phyloP scores from a whole-genome alignment of 2,797 vertebrate genomes.

The Propithecus perrieri region DNA sequence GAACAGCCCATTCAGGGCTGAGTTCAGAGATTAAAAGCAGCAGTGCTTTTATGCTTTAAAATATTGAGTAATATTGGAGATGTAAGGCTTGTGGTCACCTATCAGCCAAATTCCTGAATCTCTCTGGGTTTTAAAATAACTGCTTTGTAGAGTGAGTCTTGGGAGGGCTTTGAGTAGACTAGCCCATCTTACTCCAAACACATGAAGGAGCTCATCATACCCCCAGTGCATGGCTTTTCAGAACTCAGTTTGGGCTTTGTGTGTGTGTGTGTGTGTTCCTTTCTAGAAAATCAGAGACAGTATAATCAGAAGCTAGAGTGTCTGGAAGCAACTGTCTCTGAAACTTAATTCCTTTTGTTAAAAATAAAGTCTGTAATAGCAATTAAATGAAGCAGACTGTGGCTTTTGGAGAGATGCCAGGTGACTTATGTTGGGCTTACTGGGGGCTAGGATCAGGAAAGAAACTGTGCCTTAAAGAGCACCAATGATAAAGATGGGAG shows the following conservation, averaged over 20 bases:
- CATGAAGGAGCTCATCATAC: neutral
- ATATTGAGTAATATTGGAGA: conserved; percentile 15
- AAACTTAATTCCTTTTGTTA: conserved; percentile 73
- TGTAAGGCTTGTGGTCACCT: neutral
- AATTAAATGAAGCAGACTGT: conserved; percentile 66
- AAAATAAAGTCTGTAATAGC: conserved; percentile 73
- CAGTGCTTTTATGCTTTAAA: neutral
- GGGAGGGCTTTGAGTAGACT: neutral
- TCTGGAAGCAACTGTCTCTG: conserved; percentile 49
- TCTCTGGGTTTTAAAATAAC: neutral
- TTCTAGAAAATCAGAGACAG: neutral
- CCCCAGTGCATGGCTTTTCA: neutral
- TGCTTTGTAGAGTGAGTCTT: neutral
- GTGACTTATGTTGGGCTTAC: neutral
- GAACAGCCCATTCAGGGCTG: neutral
- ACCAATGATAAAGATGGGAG: neutral
- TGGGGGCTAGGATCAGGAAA: neutral
- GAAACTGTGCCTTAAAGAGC: neutral
- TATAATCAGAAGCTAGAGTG: conserved; percentile 56
- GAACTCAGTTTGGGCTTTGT: neutral
- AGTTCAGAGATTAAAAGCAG: conserved; percentile 47
- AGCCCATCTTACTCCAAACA: neutral
- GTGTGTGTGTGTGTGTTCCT: neutral
- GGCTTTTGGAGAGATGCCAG: conserved; percentile 70
- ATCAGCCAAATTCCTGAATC: neutral